Evolutionary conservation across 2,888 invertebrate species (phyloP).

Genomic region (Catocala nupta): DNA sequence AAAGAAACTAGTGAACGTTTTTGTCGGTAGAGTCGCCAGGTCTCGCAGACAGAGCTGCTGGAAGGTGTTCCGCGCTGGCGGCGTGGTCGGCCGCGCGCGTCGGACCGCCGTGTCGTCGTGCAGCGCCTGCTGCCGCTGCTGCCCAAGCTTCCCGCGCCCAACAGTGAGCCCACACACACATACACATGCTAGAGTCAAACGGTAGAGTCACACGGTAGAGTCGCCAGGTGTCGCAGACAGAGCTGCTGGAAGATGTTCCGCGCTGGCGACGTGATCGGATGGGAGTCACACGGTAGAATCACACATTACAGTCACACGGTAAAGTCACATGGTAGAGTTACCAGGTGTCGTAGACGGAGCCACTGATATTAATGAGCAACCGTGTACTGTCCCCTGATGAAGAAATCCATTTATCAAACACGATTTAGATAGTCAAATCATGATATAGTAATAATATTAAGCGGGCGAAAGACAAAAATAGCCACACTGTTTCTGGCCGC

Average conservation of each 20-base stretch:
- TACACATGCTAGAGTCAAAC: no score
- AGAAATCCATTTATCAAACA: no score
- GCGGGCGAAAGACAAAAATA: no score
- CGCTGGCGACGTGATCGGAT: constrained; percentile 73
- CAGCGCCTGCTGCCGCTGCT: constrained; percentile 91
- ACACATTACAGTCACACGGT: constrained; percentile 45
- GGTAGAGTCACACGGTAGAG: no score
- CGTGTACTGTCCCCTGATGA: no score
- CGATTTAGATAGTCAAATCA: no score
- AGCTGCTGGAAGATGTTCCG: constrained; percentile 69
- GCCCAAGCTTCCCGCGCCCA: constrained; percentile 84
- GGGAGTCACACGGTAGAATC: constrained; percentile 78
- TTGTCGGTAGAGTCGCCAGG: constrained; percentile 31
- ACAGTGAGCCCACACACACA: constrained; percentile 55
- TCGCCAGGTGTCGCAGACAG: no score
- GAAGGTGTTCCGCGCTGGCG: constrained; percentile 70
- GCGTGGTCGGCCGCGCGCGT: constrained; percentile 69
- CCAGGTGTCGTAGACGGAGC: no score
- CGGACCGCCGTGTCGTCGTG: constrained; percentile 88
- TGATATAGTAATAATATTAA: no score
- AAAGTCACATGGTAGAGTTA: no score
- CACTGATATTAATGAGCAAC: no score
- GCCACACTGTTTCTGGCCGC: no score
- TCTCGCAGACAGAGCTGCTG: constrained; percentile 54
- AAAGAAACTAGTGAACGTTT: background rate